Evolutionary conservation across 2,797 vertebrate species (phyloP).

Genomic region (Kryptolebias ocellatus): DNA sequence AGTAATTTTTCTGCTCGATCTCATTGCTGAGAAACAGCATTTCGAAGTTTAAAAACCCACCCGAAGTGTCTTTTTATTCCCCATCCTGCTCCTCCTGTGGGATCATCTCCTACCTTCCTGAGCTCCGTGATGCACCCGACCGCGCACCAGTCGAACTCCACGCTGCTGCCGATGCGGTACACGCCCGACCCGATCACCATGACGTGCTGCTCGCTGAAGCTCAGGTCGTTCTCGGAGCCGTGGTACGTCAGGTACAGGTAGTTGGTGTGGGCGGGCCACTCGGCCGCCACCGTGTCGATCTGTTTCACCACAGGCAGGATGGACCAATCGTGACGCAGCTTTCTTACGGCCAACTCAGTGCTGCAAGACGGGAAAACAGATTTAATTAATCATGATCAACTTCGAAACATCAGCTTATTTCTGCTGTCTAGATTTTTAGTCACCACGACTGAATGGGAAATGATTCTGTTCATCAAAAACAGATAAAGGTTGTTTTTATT

Average conservation of each 20-base stretch:
- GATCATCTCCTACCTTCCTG: constrained; percentile 82
- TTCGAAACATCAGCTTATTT: no score
- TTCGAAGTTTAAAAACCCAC: no score
- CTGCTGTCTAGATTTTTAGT: no score
- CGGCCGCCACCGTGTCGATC: constrained; percentile 96
- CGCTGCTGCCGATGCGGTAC: constrained; percentile 97
- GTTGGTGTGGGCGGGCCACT: constrained; percentile 96
- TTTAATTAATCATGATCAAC: not conserved
- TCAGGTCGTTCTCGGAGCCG: constrained; percentile 87
- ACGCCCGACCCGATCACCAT: constrained; percentile 97
- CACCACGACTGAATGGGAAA: no score
- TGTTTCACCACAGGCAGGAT: constrained; percentile 96
- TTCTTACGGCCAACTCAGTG: constrained; percentile 93
- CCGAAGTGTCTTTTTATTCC: not conserved
- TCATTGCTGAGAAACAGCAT: no score
- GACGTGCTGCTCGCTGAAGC: constrained; percentile 87
- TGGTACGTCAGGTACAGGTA: constrained; percentile 97
- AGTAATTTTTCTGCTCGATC: no score
- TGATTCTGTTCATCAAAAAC: no score
- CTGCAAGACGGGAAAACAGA: constrained; percentile 61
- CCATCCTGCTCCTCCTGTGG: not conserved
- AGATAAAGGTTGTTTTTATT: no score
- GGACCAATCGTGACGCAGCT: constrained; percentile 89
- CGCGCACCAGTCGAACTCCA: constrained; percentile 98
- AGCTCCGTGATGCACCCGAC: constrained; percentile 96